Percentiles rank a stretch among this genome's conserved stretches.
Conservation (phyloP, 2,113 vertebrate genomes). For the Nycticebus coucang region DNA sequence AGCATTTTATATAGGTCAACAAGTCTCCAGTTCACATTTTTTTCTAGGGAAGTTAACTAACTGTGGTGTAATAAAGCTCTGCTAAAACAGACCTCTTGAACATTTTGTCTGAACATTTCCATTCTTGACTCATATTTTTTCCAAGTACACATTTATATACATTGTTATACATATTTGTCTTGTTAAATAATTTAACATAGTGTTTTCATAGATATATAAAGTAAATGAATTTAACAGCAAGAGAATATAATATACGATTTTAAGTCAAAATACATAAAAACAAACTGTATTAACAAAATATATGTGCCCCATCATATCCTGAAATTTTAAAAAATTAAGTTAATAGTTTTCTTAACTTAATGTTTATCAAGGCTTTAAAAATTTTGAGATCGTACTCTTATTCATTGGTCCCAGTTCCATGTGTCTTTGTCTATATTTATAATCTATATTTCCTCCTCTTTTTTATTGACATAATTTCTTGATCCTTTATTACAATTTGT, state of each 20-base stretch:
- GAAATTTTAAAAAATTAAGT: neutral
- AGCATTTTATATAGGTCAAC: slow-evolving; percentile 31
- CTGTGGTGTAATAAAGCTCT: neutral
- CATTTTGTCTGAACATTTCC: neutral
- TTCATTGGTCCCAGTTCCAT: neutral
- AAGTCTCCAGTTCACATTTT: neutral
- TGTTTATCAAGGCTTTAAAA: neutral
- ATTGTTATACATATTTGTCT: neutral
- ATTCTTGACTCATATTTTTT: neutral
- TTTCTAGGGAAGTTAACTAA: slow-evolving; percentile 2
- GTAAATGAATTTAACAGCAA: neutral
- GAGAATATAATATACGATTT: neutral
- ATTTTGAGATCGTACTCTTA: neutral
- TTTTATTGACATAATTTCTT: neutral
- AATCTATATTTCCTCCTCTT: neutral
- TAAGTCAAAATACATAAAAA: no score
- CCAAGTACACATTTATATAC: neutral
- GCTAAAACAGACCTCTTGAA: neutral
- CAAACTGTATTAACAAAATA: no score
- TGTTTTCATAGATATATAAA: neutral
- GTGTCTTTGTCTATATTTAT: neutral
- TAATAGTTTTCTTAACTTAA: neutral
- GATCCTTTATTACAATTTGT: no score
- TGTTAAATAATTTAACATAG: neutral
- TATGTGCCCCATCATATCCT: no score